A percentile compares a stretch with the other conserved stretches of the same genome.
Conservation (phyloP, 2,888 invertebrate genomes). For the Metallyticus violacea region DNA sequence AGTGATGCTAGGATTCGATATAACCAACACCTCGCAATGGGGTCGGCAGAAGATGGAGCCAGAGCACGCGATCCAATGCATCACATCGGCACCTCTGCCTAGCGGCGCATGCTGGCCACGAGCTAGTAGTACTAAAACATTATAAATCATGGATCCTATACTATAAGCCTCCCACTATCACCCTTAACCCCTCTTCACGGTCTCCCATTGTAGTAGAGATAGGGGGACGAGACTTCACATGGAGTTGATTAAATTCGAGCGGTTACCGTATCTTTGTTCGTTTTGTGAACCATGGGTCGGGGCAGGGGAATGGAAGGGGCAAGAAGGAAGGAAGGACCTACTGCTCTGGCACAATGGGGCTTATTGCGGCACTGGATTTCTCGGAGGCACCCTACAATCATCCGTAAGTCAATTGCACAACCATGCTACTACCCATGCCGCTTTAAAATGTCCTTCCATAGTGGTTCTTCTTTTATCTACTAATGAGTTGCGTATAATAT, state of each 20-base stretch:
- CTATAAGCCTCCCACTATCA: not conserved
- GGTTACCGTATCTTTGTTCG: not conserved
- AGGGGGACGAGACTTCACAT: not conserved
- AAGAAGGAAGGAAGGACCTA: not conserved
- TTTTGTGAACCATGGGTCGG: not conserved
- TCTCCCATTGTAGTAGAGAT: not conserved
- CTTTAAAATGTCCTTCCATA: not conserved
- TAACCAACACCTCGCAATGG: slow-evolving; percentile 8
- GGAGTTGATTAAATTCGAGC: slow-evolving; percentile 2
- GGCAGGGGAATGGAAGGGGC: no score
- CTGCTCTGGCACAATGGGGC: not conserved
- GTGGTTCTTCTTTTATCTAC: not conserved
- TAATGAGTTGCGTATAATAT: not conserved
- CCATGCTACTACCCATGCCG: not conserved
- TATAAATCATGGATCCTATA: slow-evolving; percentile 4
- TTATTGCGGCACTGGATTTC: not conserved
- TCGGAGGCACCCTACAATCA: not conserved
- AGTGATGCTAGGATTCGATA: slow-evolving; percentile 15
- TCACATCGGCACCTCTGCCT: slow-evolving; percentile 9
- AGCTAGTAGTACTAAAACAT: not conserved
- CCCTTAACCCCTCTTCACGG: not conserved
- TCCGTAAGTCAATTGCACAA: not conserved
- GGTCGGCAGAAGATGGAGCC: not conserved
- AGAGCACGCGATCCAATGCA: slow-evolving; percentile 7
- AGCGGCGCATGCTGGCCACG: not conserved